Conservation (phyloP, 2,113 vertebrate species). For the Onychostruthus taczanowskii region DNA sequence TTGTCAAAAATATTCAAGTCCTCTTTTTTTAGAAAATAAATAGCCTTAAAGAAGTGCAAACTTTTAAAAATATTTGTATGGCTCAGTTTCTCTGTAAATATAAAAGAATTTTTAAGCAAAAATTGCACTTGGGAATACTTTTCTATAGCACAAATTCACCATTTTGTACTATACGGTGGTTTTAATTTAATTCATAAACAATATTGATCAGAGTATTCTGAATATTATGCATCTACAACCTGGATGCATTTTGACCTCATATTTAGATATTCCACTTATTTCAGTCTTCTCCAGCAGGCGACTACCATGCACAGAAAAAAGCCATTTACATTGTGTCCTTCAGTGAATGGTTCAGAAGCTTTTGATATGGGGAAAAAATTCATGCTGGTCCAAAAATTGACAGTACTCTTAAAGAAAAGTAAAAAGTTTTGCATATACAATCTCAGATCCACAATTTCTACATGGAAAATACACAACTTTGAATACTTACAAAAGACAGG, state of each 20-base stretch:
- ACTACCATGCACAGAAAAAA: neutral
- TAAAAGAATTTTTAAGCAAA: constrained; percentile 50
- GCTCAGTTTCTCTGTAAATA: constrained; percentile 58
- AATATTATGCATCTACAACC: constrained; percentile 8
- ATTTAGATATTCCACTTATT: neutral
- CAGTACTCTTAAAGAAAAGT: neutral
- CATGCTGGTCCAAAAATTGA: neutral
- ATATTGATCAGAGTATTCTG: neutral
- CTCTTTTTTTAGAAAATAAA: constrained; percentile 80
- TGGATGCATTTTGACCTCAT: neutral
- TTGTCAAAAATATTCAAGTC: constrained; percentile 77
- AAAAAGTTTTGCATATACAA: neutral
- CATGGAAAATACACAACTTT: neutral
- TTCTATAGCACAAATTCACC: neutral
- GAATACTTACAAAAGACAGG: neutral
- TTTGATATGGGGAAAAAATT: neutral
- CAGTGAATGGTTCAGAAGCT: neutral
- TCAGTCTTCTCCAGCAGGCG: neutral
- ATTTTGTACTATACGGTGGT: neutral
- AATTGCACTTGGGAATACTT: constrained; percentile 46
- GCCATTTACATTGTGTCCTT: neutral
- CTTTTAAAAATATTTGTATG: constrained; percentile 72
- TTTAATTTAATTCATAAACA: constrained; percentile 19
- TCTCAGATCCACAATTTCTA: neutral
- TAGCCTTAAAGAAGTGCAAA: constrained; percentile 79